A percentile compares a stretch with the other conserved stretches of the same genome.
phyloP scores from a whole-genome alignment of 2,113 vertebrate genomes.

The Malurus cyaneus region DNA sequence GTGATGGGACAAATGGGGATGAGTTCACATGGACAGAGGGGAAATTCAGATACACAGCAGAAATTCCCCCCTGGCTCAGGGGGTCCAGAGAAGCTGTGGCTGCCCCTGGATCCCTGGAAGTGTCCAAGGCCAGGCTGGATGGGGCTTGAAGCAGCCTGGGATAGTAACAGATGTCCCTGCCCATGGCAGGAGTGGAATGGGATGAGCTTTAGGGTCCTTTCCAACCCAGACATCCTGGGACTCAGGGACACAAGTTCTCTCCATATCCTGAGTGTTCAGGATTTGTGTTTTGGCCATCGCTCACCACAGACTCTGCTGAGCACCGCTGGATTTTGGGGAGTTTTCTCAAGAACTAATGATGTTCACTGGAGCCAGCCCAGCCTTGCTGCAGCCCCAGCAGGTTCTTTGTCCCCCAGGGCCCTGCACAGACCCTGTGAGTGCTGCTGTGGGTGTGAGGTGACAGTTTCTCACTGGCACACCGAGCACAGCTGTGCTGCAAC shows the following conservation, averaged over 20 bases:
- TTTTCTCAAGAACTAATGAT: neutral
- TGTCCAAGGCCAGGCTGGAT: accelerated
- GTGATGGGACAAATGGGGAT: neutral
- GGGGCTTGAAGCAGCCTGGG: neutral
- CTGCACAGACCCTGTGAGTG: neutral
- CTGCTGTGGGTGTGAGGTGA: neutral
- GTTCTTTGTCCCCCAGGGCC: neutral
- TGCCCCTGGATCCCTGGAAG: neutral
- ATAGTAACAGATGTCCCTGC: neutral
- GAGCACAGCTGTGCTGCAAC: neutral
- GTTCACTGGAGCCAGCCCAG: neutral
- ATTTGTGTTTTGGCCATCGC: neutral
- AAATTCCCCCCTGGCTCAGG: neutral
- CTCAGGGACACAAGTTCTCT: neutral
- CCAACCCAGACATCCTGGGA: neutral
- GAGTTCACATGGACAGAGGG: neutral
- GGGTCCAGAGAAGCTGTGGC: neutral
- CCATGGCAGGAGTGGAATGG: accelerated
- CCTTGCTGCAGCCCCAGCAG: neutral
- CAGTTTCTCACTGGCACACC: neutral
- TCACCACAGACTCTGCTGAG: neutral
- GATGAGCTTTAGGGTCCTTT: neutral
- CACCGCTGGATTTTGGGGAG: neutral
- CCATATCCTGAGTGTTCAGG: neutral
- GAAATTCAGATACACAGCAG: neutral